A percentile compares a stretch with the other conserved stretches of the same genome.
These are phyloP conservation scores for Brienomyrus longianalis DNA, from an alignment of 2,113 vertebrate genomes.

Conservation along the genomic window DNA sequence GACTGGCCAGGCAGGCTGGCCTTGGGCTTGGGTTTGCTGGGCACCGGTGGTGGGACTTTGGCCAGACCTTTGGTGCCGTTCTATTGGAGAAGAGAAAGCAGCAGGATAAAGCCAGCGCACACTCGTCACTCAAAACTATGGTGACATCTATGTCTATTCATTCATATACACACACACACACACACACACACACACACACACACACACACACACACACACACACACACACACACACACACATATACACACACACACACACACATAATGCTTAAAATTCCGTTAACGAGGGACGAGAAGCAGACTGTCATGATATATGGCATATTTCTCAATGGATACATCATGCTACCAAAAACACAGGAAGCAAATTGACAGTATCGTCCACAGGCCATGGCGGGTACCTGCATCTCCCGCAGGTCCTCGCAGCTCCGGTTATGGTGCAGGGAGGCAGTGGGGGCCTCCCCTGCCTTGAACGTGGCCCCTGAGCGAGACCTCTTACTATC, in stretches of 20 bases:
- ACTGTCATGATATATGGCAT: neutral
- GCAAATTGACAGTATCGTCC: neutral
- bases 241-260: neutral
- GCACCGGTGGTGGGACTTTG: conserved; percentile 92
- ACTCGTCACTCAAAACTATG: neutral
- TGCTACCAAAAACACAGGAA: neutral
- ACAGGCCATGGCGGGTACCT: conserved; percentile 54
- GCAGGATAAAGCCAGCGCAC: neutral
- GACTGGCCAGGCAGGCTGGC: conserved; percentile 54
- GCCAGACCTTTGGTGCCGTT: conserved; percentile 62
- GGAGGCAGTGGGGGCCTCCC: conserved; percentile 58
- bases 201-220: too few species aligned
- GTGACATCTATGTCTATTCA: neutral
- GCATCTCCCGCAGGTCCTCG: conserved; percentile 81
- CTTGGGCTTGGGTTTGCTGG: conserved; percentile 84
- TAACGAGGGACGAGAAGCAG: neutral
- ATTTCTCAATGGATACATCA: neutral
- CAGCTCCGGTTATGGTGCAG: conserved; percentile 94
- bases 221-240: neutral
- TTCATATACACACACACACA: too few species aligned
- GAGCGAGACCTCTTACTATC: conserved; percentile 82
- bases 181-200: neutral
- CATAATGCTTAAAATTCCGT: neutral
- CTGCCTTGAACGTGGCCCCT: conserved; percentile 82
- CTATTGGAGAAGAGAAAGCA: conserved; percentile 44